Conservation (phyloP, 2,888 invertebrate species). For the Punctoribates punctum region DNA sequence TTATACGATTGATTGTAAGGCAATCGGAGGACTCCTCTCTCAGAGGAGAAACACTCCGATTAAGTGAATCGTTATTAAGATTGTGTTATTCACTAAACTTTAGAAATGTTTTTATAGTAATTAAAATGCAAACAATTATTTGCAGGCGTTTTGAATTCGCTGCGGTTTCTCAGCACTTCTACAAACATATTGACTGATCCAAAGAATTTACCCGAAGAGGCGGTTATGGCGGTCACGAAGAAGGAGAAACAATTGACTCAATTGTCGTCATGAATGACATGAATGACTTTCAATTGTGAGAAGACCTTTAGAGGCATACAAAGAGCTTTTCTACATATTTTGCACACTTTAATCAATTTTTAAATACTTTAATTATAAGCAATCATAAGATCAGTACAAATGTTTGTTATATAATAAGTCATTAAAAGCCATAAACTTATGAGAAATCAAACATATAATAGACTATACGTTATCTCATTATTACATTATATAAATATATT, state of each 20-base stretch:
- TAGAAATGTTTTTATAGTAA: background rate
- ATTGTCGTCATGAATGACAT: slow-evolving; percentile 18
- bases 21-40: background rate
- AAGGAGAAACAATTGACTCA: slow-evolving; percentile 30
- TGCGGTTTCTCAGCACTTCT: slow-evolving; percentile 81
- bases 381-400: slow-evolving; percentile 13
- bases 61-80: background rate
- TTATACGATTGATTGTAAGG: background rate
- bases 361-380: background rate
- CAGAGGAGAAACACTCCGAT: background rate
- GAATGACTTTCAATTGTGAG: background rate
- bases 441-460: background rate
- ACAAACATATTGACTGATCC: slow-evolving; percentile 90
- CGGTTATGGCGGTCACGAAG: slow-evolving; percentile 65
- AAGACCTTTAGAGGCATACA: background rate
- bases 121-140: background rate
- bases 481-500: background rate
- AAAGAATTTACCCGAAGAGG: slow-evolving; percentile 81
- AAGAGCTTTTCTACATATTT: slow-evolving; percentile 10
- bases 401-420: background rate
- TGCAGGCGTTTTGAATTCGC: slow-evolving; percentile 84
- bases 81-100: too few relatives aligned
- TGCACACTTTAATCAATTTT: background rate
- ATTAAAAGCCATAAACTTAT: background rate
- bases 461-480: background rate